These are phyloP conservation scores for Germaria angustata DNA, from an alignment of 2,888 invertebrate species.

Conservation along the genomic window DNA sequence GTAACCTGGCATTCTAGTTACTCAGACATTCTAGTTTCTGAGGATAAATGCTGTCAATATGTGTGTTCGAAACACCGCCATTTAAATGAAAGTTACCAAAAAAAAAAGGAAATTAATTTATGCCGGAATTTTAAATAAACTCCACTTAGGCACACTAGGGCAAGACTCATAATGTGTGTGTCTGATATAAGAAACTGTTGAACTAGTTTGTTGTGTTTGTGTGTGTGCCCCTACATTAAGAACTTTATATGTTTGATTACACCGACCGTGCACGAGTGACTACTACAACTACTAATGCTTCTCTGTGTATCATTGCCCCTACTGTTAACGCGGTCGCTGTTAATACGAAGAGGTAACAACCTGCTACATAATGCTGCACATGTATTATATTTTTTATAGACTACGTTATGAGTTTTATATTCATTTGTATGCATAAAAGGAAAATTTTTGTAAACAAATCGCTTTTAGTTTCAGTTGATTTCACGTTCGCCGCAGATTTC, in stretches of 20 bases:
- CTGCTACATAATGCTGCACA: conserved; percentile 34
- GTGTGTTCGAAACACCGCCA: too few species aligned
- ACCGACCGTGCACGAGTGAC: background rate
- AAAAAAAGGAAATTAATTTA: too few species aligned
- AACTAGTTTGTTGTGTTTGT: conserved; percentile 12
- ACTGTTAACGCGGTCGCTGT: background rate
- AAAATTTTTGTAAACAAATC: conserved; percentile 53
- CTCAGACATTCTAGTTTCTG: too few species aligned
- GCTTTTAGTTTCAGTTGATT: conserved; percentile 65
- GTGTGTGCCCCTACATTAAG: conserved; percentile 9
- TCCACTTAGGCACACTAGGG: too few species aligned
- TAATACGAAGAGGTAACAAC: conserved; percentile 5
- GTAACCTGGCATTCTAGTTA: too few species aligned
- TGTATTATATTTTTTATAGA: background rate
- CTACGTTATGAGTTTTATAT: conserved; percentile 1
- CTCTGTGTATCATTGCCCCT: background rate
- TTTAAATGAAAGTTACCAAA: too few species aligned
- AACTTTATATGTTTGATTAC: conserved; percentile 17
- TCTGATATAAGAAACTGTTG: conserved; percentile 10
- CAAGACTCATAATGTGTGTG: background rate
- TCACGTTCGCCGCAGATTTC: conserved; percentile 65
- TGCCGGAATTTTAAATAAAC: too few species aligned
- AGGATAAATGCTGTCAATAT: too few species aligned
- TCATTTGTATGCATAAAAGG: conserved; percentile 63
- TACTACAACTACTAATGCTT: too few species aligned